Evolutionary conservation across 2,888 invertebrate species (phyloP).

Genomic region (Mechanitis mazaeus): DNA sequence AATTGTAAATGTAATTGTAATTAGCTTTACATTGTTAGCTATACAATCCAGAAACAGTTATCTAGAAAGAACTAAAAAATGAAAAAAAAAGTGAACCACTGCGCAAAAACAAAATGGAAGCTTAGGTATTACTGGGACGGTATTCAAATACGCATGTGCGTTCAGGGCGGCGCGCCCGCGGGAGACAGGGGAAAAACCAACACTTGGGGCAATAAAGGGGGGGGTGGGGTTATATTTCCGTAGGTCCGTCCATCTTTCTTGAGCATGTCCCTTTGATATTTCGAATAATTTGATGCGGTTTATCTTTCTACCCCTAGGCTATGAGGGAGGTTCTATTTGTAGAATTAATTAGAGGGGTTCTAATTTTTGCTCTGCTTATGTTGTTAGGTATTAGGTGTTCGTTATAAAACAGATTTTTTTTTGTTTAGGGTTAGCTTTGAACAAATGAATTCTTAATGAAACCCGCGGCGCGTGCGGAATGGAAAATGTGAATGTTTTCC

Average conservation of each 20-base stretch:
- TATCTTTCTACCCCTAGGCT: conserved; percentile 33
- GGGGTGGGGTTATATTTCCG: conserved; percentile 46
- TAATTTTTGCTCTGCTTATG: conserved; percentile 48
- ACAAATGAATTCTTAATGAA: conserved; percentile 54
- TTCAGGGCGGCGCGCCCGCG: conserved; percentile 37
- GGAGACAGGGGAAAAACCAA: conserved; percentile 32
- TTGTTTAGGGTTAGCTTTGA: conserved; percentile 40
- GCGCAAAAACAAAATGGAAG: conserved; percentile 71
- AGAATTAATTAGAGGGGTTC: conserved; percentile 59
- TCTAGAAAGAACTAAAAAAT: conserved; percentile 27
- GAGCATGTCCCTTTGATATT: conserved; percentile 43
- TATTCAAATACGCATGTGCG: conserved; percentile 69
- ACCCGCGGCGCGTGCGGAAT: conserved; percentile 34
- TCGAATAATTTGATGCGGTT: conserved; percentile 44
- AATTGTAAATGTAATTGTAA: conserved; percentile 24
- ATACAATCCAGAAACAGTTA: conserved; percentile 29
- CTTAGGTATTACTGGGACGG: conserved; percentile 56
- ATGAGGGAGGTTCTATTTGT: conserved; percentile 47
- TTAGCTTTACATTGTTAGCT: conserved; percentile 29
- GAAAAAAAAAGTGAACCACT: conserved; percentile 33
- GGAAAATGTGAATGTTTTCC: conserved; percentile 31
- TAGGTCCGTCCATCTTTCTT: conserved; percentile 47
- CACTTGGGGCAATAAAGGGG: conserved; percentile 37
- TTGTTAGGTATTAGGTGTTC: conserved; percentile 41
- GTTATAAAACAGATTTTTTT: conserved; percentile 46